Percentiles rank a stretch among this genome's conserved stretches.
Conservation (phyloP, 23 tunicate species). For the Halocynthia roretzi region DNA sequence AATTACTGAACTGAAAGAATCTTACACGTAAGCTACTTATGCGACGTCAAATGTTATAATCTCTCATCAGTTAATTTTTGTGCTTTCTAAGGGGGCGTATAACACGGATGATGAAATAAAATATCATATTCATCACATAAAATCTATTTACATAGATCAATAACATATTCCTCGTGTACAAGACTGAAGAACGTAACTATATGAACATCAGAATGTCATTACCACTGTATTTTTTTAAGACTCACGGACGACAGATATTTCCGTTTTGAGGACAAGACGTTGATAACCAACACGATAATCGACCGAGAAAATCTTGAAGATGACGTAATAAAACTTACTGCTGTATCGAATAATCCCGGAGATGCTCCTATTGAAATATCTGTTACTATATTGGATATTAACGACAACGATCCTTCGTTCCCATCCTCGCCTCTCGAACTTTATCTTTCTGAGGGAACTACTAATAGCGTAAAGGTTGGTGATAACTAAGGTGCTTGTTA, state of each 20-base stretch:
- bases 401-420: slow-evolving; percentile 71
- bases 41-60: too few species aligned
- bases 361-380: slow-evolving; percentile 38
- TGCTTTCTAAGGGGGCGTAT: not conserved
- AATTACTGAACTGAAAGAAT: not conserved
- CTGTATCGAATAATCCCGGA: slow-evolving; percentile 16
- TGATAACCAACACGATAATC: slow-evolving; percentile 17
- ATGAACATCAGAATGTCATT: too few species aligned
- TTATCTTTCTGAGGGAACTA: slow-evolving; percentile 46
- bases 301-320: slow-evolving; percentile 57
- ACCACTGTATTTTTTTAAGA: not conserved
- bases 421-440: slow-evolving; percentile 14
- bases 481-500: too few species aligned
- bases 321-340: slow-evolving; percentile 44
- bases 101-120: too few species aligned
- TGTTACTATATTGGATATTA: slow-evolving; percentile 47
- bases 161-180: too few species aligned
- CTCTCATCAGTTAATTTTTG: not conserved
- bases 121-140: too few species aligned
- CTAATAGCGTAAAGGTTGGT: slow-evolving; percentile 18
- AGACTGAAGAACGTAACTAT: too few species aligned
- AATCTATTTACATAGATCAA: too few species aligned
- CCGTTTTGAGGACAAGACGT: not conserved
- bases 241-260: slow-evolving; percentile 11
- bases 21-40: slow-evolving; percentile 16